Evolutionary conservation across 2,797 vertebrate species (phyloP).

Genomic region (Triplophysa bombifrons): DNA sequence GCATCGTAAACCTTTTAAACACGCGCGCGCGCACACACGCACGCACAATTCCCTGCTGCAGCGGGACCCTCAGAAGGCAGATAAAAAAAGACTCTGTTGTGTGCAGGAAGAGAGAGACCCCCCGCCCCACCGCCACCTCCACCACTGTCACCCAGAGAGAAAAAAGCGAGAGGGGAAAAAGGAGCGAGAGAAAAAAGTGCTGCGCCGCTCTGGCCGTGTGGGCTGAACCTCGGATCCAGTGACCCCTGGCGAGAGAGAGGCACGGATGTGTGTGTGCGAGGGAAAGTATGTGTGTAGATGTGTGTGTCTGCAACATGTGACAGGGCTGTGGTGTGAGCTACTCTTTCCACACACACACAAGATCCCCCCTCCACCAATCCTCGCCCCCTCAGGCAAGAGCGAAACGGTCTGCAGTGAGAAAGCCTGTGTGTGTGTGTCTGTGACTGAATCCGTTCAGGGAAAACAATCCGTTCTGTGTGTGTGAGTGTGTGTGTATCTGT

Average conservation of each 20-base stretch:
- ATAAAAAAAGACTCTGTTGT: constrained; percentile 60
- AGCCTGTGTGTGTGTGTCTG: constrained; percentile 37
- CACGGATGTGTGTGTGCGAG: constrained; percentile 41
- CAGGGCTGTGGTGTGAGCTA: constrained; percentile 50
- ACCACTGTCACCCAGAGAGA: constrained; percentile 55
- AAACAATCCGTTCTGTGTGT: constrained; percentile 58
- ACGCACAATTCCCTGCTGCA: constrained; percentile 56
- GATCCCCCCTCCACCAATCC: constrained; percentile 26
- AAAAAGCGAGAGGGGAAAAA: constrained; percentile 40
- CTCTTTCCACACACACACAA: constrained; percentile 41
- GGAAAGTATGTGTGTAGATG: constrained; percentile 26
- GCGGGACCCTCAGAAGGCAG: constrained; percentile 61
- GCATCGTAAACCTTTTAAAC: constrained; percentile 59
- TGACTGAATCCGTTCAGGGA: constrained; percentile 52
- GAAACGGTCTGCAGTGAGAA: constrained; percentile 59
- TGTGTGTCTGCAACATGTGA: constrained; percentile 58
- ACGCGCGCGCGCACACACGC: constrained; percentile 27
- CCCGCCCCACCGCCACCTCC: constrained; percentile 49
- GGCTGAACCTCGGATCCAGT: constrained; percentile 54
- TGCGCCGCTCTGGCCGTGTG: constrained; percentile 47
- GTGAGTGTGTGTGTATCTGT: constrained; percentile 38
- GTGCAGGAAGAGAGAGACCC: constrained; percentile 58
- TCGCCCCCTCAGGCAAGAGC: constrained; percentile 58
- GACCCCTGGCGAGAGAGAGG: constrained; percentile 58
- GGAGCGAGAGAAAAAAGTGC: constrained; percentile 37